These are phyloP conservation scores for Tethea ocularis DNA, from an alignment of 2,888 invertebrate genomes.

Conservation along the genomic window DNA sequence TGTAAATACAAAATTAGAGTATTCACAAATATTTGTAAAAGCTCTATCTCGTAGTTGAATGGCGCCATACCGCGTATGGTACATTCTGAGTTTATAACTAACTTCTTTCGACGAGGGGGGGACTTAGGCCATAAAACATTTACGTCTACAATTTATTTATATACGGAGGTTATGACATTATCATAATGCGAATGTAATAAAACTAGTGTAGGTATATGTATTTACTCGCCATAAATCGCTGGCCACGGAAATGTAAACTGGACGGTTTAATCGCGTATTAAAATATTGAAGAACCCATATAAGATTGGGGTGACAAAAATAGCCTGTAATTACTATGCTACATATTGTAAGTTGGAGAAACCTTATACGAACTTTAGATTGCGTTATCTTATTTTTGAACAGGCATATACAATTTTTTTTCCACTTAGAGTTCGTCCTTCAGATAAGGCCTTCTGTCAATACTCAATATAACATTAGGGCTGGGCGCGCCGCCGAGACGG, in stretches of 20 bases:
- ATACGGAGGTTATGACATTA: slow-evolving; percentile 60
- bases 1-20: too few relatives aligned
- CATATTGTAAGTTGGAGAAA: not conserved
- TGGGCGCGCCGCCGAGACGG: slow-evolving; percentile 49
- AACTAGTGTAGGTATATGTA: slow-evolving; percentile 49
- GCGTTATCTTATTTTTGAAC: not conserved
- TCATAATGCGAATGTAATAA: slow-evolving; percentile 64
- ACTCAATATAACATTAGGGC: slow-evolving; percentile 46
- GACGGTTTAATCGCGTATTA: slow-evolving; percentile 19
- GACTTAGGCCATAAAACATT: slow-evolving; percentile 53
- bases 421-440: slow-evolving; percentile 34
- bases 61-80: too few relatives aligned
- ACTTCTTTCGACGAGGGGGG: slow-evolving; percentile 31
- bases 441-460: slow-evolving; percentile 48
- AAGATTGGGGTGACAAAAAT: not conserved
- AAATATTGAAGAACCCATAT: slow-evolving; percentile 5
- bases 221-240: slow-evolving; percentile 54
- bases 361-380: not conserved
- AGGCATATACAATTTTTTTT: slow-evolving; percentile 20
- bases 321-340: not conserved
- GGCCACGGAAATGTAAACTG: slow-evolving; percentile 28
- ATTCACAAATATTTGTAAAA: too few relatives aligned
- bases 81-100: slow-evolving; percentile 21
- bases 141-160: slow-evolving; percentile 60
- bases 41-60: too few relatives aligned